These are phyloP conservation scores for Drosophila melanogaster DNA, from an alignment of 1,140 invertebrate genomes.

Conservation along the genomic window Release_6_plus_ISO1_MT NT_037436.4:7209501-7210000, in stretches of 20 bases:
- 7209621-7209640: slow-evolving; percentile 68
- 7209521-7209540: slow-evolving; percentile 41
- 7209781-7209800: slow-evolving; percentile 20
- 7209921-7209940: slow-evolving; percentile 8
- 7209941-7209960: neutral
- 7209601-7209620: slow-evolving; percentile 80
- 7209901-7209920: neutral
- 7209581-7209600: slow-evolving; percentile 75
- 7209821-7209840: slow-evolving; percentile 11
- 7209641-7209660: slow-evolving; percentile 23
- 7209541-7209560: slow-evolving; percentile 74
- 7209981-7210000: too few relatives aligned
- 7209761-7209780: slow-evolving; percentile 9
- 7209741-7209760: neutral
- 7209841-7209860: slow-evolving; percentile 19
- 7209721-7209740: slow-evolving; percentile 21
- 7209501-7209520: slow-evolving; percentile 56
- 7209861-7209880: slow-evolving; percentile 31
- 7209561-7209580: slow-evolving; percentile 83
- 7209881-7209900: slow-evolving; percentile 3
- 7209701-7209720: slow-evolving; percentile 69
- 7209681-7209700: slow-evolving; percentile 72
- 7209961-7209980: too few relatives aligned
- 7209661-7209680: slow-evolving; percentile 51
- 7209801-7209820: slow-evolving; percentile 19